Percentiles rank a stretch among this genome's conserved stretches.
Evolutionary conservation across 2,797 vertebrate genomes (phyloP).

Genomic region (Enteromius trimaculatus): DNA sequence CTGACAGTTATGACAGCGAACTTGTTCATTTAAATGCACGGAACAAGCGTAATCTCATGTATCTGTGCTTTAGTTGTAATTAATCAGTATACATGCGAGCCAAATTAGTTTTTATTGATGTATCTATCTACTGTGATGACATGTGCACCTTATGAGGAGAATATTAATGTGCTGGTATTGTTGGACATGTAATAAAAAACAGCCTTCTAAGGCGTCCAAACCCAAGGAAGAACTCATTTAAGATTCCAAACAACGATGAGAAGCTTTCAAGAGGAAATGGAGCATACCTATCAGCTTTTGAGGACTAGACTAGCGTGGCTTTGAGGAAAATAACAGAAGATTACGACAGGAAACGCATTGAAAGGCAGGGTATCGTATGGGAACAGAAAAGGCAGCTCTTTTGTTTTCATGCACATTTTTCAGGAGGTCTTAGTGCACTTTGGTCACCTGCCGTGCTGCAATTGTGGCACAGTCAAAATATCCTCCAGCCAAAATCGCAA

Average conservation of each 20-base stretch:
- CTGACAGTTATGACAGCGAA: constrained; percentile 46
- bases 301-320: constrained; percentile 49
- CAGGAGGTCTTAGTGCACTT: constrained; percentile 28
- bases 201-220: constrained; percentile 40
- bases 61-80: constrained; percentile 25
- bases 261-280: constrained; percentile 75
- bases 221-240: constrained; percentile 77
- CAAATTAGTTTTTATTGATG: constrained; percentile 32
- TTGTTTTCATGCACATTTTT: constrained; percentile 54
- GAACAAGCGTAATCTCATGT: constrained; percentile 18
- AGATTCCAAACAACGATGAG: constrained; percentile 73
- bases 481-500: constrained; percentile 28
- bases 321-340: constrained; percentile 75
- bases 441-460: constrained; percentile 62
- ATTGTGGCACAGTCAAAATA: constrained; percentile 51
- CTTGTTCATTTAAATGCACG: constrained; percentile 38
- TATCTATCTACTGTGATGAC: constrained; percentile 11
- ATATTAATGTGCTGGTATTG: constrained; percentile 28
- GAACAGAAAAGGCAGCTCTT: constrained; percentile 58
- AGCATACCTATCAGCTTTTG: constrained; percentile 74
- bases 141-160: background rate
- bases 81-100: constrained; percentile 33
- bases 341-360: constrained; percentile 75
- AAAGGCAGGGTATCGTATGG: constrained; percentile 64
- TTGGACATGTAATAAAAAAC: constrained; percentile 46